A percentile compares a stretch with the other conserved stretches of the same genome.
These are phyloP conservation scores for Periophthalmodon schlosseri DNA, from an alignment of 2,113 vertebrate species.

Conservation along the genomic window DNA sequence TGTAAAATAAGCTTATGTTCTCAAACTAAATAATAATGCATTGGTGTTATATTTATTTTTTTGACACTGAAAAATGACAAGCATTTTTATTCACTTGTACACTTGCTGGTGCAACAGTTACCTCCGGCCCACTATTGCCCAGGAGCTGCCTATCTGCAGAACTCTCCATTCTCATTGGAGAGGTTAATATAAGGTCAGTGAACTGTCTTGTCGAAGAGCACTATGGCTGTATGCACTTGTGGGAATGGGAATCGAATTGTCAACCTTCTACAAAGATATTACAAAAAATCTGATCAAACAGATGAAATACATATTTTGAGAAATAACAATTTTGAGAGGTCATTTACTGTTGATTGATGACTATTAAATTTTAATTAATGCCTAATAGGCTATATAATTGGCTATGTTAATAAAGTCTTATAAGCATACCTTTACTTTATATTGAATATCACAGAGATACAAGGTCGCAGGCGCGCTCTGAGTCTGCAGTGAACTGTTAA, in stretches of 20 bases:
- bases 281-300: neutral
- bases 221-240: too few species aligned
- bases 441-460: slow-evolving; percentile 4
- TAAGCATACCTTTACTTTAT: neutral
- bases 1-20: neutral
- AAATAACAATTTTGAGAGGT: neutral
- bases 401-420: neutral
- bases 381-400: neutral
- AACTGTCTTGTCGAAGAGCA: neutral
- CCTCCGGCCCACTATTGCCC: neutral
- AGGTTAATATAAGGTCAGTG: too few species aligned
- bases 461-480: slow-evolving; percentile 18
- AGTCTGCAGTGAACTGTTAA: neutral
- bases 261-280: too few species aligned
- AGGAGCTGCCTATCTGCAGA: neutral
- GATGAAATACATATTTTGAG: neutral
- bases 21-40: neutral
- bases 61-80: neutral
- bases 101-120: neutral
- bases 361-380: neutral
- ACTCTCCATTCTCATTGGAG: neutral
- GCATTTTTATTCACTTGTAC: neutral
- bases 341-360: neutral
- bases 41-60: neutral
- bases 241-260: too few species aligned